Percentiles rank a stretch among this genome's conserved stretches.
Evolutionary conservation across 2,888 invertebrate genomes (phyloP).

Genomic region (Rotaria socialis): DNA sequence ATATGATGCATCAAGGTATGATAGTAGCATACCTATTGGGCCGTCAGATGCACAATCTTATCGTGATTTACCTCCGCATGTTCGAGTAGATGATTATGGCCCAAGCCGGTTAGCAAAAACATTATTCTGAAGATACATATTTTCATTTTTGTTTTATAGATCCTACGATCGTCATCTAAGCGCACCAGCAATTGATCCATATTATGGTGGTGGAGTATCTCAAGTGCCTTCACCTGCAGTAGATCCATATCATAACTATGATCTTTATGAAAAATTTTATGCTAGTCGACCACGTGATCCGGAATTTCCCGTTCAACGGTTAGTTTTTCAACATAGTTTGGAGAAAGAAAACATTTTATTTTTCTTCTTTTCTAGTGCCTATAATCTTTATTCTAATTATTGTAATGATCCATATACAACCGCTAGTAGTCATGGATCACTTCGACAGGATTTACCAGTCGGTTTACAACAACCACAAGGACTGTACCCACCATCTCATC

Average conservation of each 20-base stretch:
- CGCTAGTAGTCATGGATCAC: background rate
- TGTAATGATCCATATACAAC: background rate
- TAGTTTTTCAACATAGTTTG: background rate
- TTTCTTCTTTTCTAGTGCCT: background rate
- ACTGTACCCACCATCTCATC: background rate
- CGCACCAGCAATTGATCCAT: background rate
- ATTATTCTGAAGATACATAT: background rate
- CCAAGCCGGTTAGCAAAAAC: background rate
- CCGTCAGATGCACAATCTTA: background rate
- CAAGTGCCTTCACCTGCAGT: background rate
- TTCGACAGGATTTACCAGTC: background rate
- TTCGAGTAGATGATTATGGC: background rate
- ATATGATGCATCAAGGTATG: background rate
- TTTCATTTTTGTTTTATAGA: background rate
- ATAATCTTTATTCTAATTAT: slow-evolving; percentile 23
- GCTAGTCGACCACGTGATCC: slow-evolving; percentile 13
- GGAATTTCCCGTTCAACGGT: background rate
- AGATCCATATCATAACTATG: slow-evolving; percentile 6
- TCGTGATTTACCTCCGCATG: background rate
- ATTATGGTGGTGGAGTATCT: background rate
- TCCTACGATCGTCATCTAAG: background rate
- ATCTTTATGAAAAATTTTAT: background rate
- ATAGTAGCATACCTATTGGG: background rate
- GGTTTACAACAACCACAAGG: background rate
- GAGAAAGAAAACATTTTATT: background rate